Evolutionary conservation across 2,797 vertebrate genomes (phyloP).

Genomic region (Trachurus trachurus): DNA sequence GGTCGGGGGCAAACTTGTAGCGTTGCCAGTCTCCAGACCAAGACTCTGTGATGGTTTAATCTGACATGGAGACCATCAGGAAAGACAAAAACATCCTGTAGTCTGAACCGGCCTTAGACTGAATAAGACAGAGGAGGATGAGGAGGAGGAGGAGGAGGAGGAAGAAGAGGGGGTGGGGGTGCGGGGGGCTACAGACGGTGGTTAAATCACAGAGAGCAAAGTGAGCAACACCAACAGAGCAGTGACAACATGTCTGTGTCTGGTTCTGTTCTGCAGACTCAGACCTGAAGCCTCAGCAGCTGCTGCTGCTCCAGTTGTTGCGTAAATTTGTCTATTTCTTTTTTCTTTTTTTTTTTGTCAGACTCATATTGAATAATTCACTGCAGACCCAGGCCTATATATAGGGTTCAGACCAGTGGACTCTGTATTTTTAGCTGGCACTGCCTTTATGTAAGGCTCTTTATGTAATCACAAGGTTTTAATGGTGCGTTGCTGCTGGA

Average conservation of each 20-base stretch:
- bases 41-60: no score
- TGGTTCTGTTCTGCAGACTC: conserved; percentile 69
- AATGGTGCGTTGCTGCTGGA: conserved; percentile 60
- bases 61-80: no score
- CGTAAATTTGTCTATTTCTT: conserved; percentile 64
- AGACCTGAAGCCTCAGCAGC: conserved; percentile 73
- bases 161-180: no score
- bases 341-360: conserved; percentile 57
- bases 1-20: no score
- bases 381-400: conserved; percentile 54
- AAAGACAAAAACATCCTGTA: no score
- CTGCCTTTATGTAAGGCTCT: conserved; percentile 80
- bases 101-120: no score
- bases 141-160: no score
- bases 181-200: no score
- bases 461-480: conserved; percentile 79
- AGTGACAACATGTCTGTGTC: neutral
- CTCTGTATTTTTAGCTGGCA: conserved; percentile 77
- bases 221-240: no score
- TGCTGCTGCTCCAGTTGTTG: conserved; percentile 49
- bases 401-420: conserved; percentile 63
- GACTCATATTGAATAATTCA: conserved; percentile 78
- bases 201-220: no score
- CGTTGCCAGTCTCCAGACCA: no score
- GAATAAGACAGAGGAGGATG: no score